phyloP scores from a whole-genome alignment of 2,113 vertebrate species.

The Hippocampus barbouri region DNA sequence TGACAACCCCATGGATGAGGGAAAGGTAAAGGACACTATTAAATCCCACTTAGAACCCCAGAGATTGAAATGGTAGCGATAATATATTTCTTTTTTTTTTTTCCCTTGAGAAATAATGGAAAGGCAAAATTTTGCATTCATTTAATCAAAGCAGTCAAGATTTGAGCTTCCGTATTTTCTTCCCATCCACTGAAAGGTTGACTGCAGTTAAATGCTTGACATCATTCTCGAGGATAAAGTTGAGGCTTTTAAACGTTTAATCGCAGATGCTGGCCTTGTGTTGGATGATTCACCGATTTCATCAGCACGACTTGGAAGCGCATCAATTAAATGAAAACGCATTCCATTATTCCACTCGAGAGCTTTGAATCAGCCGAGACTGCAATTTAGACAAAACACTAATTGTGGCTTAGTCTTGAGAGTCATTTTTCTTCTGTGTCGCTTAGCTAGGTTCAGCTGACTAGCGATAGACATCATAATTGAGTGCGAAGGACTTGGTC shows the following conservation, averaged over 20 bases:
- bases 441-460: neutral
- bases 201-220: neutral
- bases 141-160: neutral
- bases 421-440: neutral
- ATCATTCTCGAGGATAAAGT: neutral
- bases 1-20: constrained; percentile 98
- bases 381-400: neutral
- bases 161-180: neutral
- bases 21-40: constrained; percentile 50
- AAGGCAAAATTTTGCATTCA: neutral
- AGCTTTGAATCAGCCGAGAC: neutral
- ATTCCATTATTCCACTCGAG: neutral
- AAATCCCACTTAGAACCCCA: neutral
- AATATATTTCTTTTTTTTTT: neutral
- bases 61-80: neutral
- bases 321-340: neutral
- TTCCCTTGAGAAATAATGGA: neutral
- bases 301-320: neutral
- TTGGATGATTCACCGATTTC: neutral
- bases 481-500: neutral
- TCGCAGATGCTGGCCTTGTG: neutral
- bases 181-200: neutral
- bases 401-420: neutral
- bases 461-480: neutral
- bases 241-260: neutral